Evolutionary conservation across 2,113 vertebrate species (phyloP), one percentile per base, ranked within the genome.

Genomic region (Castor canadensis): DNA sequence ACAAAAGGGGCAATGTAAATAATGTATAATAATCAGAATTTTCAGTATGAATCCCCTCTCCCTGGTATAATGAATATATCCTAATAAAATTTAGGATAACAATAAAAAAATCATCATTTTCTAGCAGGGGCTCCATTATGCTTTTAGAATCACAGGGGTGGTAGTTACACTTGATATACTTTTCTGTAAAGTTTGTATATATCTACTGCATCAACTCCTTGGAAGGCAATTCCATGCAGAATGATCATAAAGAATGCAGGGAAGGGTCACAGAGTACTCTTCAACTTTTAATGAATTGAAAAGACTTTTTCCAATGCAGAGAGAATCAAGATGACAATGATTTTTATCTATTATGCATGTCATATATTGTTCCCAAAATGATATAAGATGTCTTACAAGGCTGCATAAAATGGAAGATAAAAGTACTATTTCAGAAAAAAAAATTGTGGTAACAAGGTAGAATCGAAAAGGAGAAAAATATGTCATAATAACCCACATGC

Each of bases 401-500:
- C 82, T 54, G 49, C 69, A 86, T 64, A 95, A 88, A 90, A 93
- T 87, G 56, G 73, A 88, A 49, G 73, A 35, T 90, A 94, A 94
- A 40, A 91, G 45, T 35, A 9, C 4, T 24, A n/a, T 89, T 94
- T 92, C 60, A 94, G 15, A 15, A 60, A 85, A 91, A 87, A 86
- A 91, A 58, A 76, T 32, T 73, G 8, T 69, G n/a, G 47, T 64
- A 97, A 85, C 43, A 88, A 58, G 85, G 12, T 87, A 64, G 32
- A 73, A 49, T 92, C 32, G 43, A 54, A 79, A 62, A 71, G n/a
- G 32, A 73, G 43, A 60, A 52, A 73, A 54, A 35, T 75, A 62
- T 58, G 54, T 92, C 87, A 90, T 52, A 72, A 85, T 95, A 96
- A 93, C 76, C 60, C 76, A 87, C n/a, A 92, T 90, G 40, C 32